Evolutionary conservation across 2,888 invertebrate species (phyloP).

Genomic region (Malthinus seriepunctatus): DNA sequence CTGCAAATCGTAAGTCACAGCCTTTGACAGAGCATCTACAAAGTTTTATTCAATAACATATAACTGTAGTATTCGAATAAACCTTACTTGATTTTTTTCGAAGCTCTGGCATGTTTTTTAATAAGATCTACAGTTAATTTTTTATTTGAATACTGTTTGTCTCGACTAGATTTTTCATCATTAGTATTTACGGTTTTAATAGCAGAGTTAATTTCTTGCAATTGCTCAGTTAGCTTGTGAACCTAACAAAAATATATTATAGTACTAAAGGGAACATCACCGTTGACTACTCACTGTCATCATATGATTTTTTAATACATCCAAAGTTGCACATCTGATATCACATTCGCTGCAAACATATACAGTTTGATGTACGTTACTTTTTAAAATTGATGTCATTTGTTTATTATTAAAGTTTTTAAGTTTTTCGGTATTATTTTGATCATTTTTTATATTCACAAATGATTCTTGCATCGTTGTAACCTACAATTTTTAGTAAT

Average conservation of each 20-base stretch:
- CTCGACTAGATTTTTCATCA: conserved; percentile 5
- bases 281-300: conserved; percentile 48
- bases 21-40: conserved; percentile 59
- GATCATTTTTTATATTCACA: conserved; percentile 1
- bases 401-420: conserved; percentile 20
- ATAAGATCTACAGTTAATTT: conserved; percentile 15
- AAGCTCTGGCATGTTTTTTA: conserved; percentile 39
- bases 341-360: conserved; percentile 60
- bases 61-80: background rate
- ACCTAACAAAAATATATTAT: conserved; percentile 20
- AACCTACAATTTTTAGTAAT: background rate
- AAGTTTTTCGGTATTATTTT: conserved; percentile 2
- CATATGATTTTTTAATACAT: conserved; percentile 59
- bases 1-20: conserved; percentile 61
- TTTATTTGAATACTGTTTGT: background rate
- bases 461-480: background rate
- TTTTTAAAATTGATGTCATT: conserved; percentile 39
- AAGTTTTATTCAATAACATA: background rate
- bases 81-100: conserved; percentile 43
- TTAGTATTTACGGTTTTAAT: conserved; percentile 17
- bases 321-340: conserved; percentile 54
- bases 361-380: conserved; percentile 38
- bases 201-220: background rate
- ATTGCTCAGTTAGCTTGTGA: conserved; percentile 32
- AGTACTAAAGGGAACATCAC: background rate